phyloP scores from a whole-genome alignment of 2,113 vertebrate genomes.

The Tragelaphus imberbis region DNA sequence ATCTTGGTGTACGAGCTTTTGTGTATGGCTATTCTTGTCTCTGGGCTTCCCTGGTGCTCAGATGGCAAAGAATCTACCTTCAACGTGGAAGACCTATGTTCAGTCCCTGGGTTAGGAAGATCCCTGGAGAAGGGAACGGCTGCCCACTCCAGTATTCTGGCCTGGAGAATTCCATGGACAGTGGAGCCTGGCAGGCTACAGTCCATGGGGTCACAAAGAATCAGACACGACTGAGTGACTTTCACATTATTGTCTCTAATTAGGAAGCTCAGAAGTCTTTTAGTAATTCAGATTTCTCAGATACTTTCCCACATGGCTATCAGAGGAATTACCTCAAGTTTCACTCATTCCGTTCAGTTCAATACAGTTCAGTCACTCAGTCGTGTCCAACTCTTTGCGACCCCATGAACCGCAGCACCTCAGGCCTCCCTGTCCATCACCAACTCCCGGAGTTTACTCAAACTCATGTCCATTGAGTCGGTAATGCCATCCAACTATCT shows the following conservation, averaged over 20 bases:
- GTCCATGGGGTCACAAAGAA: not conserved
- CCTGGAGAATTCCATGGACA: not conserved
- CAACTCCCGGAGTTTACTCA: not conserved
- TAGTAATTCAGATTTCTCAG: not conserved
- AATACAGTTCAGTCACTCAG: not conserved
- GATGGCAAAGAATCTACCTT: not conserved
- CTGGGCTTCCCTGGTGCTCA: not conserved
- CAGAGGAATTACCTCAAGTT: not conserved
- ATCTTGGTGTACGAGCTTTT: not conserved
- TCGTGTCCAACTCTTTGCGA: not conserved
- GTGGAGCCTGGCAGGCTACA: not conserved
- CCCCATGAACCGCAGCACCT: not conserved
- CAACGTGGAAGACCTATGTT: not conserved
- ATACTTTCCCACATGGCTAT: not conserved
- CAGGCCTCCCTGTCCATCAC: not conserved
- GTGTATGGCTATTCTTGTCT: not conserved
- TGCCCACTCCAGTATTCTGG: not conserved
- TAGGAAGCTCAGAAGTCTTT: not conserved
- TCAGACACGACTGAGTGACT: not conserved
- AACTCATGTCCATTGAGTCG: not conserved
- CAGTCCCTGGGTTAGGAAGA: not conserved
- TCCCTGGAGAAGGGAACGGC: not conserved
- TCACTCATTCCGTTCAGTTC: not conserved
- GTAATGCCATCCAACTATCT: not conserved
- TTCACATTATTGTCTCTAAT: not conserved